Evolutionary conservation across 2,888 invertebrate species (phyloP), one percentile per base, ranked within the genome.

Genomic region (Pyralis farinalis): DNA sequence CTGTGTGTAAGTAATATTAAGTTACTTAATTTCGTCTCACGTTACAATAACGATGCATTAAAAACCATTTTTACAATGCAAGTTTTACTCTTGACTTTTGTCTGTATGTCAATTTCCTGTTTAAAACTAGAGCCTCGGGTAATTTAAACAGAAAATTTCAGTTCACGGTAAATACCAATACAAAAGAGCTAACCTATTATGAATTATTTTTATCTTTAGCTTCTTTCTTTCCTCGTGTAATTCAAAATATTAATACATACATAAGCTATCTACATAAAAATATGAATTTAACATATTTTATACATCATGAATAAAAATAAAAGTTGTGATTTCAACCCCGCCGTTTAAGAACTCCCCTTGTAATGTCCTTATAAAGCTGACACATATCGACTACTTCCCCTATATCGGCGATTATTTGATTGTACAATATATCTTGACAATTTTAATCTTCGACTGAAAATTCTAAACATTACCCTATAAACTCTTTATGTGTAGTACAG

Each of bases 321-420:
- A 25, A 33, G 33, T 34, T 39, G 33, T 39, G 39, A 39, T 39
- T 66, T 65, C 63, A 64, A 63, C 63, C 66, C 58, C 59, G 51
- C 60, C 62, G 64, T 64, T 63, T 51, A 51, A 50, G 50, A 59
- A 66, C 55, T 63, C 65, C 61, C 16, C 58, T 44, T 43, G 41
- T 67, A 74, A 75, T 70, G 62, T 53, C 71, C 70, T 67, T 71
- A 75, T 82, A 80, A 81, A 81, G 72, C 61, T 63, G 64, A 69
- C 74, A 74, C 74, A 75, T 77, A 73, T 70, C 57, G 53, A 68
- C 53, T 58, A 59, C 71, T 63, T 71, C 16, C 78, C 73, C 64
- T 62, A 63, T 62, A 62, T 71, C 68, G 63, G 63, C 65, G 63
- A 71, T 71, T 71, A 71, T 74, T 76, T 66, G 65, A 74, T 71